Conservation (phyloP, 1,140 invertebrate genomes). For the Drepana arcuata region DNA sequence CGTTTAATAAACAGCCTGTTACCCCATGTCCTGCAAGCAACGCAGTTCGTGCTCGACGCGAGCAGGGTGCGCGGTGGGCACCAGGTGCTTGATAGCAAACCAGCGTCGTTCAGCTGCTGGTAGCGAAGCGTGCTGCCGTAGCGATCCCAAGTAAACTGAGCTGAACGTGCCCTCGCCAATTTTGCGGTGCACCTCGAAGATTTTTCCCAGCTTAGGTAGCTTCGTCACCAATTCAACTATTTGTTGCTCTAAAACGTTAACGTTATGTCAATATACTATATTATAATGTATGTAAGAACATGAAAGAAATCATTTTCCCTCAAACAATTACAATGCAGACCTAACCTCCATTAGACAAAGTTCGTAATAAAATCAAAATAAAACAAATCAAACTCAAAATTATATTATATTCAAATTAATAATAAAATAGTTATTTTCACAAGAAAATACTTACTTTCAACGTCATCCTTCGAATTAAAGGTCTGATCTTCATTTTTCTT, state of each 20-base stretch:
- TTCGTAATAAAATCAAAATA: neutral
- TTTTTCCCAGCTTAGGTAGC: conserved; percentile 75
- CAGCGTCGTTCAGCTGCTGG: conserved; percentile 68
- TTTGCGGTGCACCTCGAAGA: conserved; percentile 79
- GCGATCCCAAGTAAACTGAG: conserved; percentile 82
- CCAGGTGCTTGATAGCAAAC: conserved; percentile 88
- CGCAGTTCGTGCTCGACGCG: conserved; percentile 84
- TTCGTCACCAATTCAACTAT: conserved; percentile 68
- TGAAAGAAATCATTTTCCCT: too few relatives aligned
- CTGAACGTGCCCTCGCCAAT: conserved; percentile 89
- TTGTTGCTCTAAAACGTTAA: conserved; percentile 68
- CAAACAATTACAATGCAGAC: too few relatives aligned
- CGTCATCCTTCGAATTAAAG: conserved; percentile 34
- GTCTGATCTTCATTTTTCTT: conserved; percentile 31
- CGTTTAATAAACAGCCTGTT: too few relatives aligned
- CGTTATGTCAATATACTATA: too few relatives aligned
- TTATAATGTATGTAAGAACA: too few relatives aligned
- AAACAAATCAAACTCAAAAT: neutral
- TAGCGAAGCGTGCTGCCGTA: conserved; percentile 72
- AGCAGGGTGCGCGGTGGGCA: conserved; percentile 85
- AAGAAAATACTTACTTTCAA: conserved; percentile 40
- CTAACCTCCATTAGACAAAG: too few relatives aligned
- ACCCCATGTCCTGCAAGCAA: conserved; percentile 87
- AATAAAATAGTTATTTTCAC: conserved; percentile 1
- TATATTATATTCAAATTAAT: neutral